phyloP scores from a whole-genome alignment of 2,888 invertebrate species.

The Philereme vetulata region DNA sequence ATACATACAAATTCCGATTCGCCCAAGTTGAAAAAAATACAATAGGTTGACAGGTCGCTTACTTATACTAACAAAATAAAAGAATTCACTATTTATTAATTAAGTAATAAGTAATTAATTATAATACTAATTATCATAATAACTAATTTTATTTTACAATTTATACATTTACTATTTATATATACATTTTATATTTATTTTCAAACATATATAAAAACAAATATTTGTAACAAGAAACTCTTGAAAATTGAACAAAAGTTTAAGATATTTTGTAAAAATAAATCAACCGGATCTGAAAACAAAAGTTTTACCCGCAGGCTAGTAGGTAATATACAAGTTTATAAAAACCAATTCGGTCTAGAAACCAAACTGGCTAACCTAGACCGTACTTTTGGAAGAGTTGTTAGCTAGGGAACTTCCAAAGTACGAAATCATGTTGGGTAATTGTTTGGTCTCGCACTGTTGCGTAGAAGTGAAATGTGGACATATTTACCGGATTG shows the following conservation, averaged over 20 bases:
- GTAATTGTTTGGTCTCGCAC: slow-evolving; percentile 42
- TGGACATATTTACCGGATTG: slow-evolving; percentile 36
- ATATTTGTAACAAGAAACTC: no score
- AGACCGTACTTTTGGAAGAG: slow-evolving; percentile 43
- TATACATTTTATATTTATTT: no score
- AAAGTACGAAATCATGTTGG: slow-evolving; percentile 53
- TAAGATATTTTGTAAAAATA: background rate
- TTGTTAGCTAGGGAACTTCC: slow-evolving; percentile 45
- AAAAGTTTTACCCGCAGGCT: slow-evolving; percentile 13
- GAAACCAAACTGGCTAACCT: slow-evolving; percentile 24
- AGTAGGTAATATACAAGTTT: slow-evolving; percentile 23
- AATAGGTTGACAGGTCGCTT: no score
- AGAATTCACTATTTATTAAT: no score
- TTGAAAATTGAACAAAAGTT: background rate
- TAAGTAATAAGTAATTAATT: no score
- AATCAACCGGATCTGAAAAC: background rate
- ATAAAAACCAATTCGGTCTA: slow-evolving; percentile 26
- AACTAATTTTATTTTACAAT: no score
- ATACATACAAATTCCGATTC: no score
- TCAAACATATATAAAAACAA: no score
- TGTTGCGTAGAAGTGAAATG: slow-evolving; percentile 48
- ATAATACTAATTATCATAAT: no score
- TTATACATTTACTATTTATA: no score
- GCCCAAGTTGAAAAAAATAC: no score
- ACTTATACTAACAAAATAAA: no score